Percentiles rank a stretch among this genome's conserved stretches.
These are phyloP conservation scores for Rhadinocentrus ornatus DNA, from an alignment of 2,797 vertebrate species.

Conservation along the genomic window DNA sequence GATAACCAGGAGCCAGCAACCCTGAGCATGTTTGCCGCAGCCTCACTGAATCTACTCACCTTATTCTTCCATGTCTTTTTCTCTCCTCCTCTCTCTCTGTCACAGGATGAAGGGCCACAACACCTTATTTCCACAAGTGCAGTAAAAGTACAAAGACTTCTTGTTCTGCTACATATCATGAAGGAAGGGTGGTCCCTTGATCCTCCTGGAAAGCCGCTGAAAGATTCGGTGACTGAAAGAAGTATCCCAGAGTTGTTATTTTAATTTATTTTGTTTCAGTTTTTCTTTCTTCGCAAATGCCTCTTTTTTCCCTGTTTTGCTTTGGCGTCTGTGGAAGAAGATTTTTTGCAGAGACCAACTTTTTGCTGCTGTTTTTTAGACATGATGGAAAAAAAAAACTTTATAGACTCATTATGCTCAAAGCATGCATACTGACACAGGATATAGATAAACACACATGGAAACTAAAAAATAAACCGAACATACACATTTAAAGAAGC, in stretches of 20 bases:
- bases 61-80: conserved; percentile 55
- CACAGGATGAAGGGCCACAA: conserved; percentile 87
- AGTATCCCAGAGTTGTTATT: conserved; percentile 75
- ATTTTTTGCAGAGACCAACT: conserved; percentile 87
- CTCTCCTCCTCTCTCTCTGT: conserved; percentile 68
- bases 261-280: conserved; percentile 33
- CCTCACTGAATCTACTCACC: conserved; percentile 74
- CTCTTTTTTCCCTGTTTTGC: conserved; percentile 81
- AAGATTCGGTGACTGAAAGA: conserved; percentile 80
- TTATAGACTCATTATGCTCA: conserved; percentile 88
- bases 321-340: conserved; percentile 81
- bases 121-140: conserved; percentile 92
- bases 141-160: conserved; percentile 94
- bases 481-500: conserved; percentile 68
- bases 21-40: conserved; percentile 74
- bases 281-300: conserved; percentile 78
- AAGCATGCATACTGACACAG: conserved; percentile 86
- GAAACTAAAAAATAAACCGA: conserved; percentile 63
- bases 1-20: conserved; percentile 78
- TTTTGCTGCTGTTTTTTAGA: conserved; percentile 90
- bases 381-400: conserved; percentile 78
- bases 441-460: conserved; percentile 74
- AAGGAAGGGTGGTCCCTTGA: conserved; percentile 86
- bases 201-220: conserved; percentile 80
- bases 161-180: conserved; percentile 91